Percentiles rank a stretch among this genome's conserved stretches.
These are phyloP conservation scores for Spatulosminthurus flaviceps DNA, from an alignment of 2,888 invertebrate genomes.

Conservation along the genomic window DNA sequence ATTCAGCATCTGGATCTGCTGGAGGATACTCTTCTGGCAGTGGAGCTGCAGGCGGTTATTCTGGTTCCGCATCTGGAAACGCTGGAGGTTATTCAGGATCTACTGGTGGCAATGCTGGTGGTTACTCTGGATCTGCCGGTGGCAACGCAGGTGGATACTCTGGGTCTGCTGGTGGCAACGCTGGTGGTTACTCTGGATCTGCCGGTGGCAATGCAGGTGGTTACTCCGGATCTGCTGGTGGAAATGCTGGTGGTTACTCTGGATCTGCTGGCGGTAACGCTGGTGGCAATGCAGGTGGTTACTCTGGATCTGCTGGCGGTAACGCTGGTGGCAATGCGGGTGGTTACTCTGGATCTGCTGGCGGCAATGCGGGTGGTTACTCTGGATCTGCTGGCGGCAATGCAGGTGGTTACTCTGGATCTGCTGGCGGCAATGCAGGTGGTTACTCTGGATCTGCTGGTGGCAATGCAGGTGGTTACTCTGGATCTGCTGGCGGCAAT, in stretches of 20 bases:
- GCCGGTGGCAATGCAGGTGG: slow-evolving; percentile 22
- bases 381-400: neutral
- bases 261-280: neutral
- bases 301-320: neutral
- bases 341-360: slow-evolving; percentile 1
- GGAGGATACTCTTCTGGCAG: neutral
- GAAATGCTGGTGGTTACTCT: neutral
- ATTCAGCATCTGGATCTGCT: neutral
- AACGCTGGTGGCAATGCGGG: neutral
- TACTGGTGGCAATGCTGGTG: neutral
- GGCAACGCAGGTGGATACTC: neutral
- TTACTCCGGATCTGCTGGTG: slow-evolving; percentile 1
- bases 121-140: neutral
- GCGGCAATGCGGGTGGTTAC: neutral
- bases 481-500: neutral
- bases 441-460: slow-evolving; percentile 14
- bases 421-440: neutral
- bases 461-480: slow-evolving; percentile 29
- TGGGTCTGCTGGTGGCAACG: neutral
- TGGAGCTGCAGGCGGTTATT: neutral
- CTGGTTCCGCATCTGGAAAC: neutral
- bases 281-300: slow-evolving; percentile 10
- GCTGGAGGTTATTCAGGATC: slow-evolving; percentile 3
- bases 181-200: slow-evolving; percentile 21
- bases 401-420: slow-evolving; percentile 18